These are phyloP conservation scores for Hirtodrosophila confusa DNA, from an alignment of 2,888 invertebrate genomes.

Conservation along the genomic window DNA sequence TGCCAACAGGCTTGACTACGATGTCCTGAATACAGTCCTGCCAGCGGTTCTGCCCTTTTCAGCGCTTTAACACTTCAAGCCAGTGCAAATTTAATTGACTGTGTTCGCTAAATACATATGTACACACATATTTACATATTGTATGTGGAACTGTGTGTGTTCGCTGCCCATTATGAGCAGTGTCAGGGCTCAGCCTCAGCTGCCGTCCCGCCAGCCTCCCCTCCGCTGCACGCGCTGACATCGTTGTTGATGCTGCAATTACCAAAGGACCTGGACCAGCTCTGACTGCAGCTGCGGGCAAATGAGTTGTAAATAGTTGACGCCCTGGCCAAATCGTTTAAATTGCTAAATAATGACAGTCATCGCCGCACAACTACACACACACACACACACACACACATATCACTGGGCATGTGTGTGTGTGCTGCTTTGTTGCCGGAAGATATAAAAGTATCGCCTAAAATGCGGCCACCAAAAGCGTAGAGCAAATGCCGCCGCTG, in stretches of 20 bases:
- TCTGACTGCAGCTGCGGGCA: conserved; percentile 43
- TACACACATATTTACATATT: not conserved
- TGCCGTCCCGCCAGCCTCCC: not conserved
- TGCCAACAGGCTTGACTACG: conserved; percentile 32
- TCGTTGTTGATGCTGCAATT: conserved; percentile 54
- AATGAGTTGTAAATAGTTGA: conserved; percentile 67
- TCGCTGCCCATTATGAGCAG: conserved; percentile 53
- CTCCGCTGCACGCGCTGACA: conserved; percentile 15
- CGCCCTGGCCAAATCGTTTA: conserved; percentile 68
- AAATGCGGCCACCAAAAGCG: conserved; percentile 56
- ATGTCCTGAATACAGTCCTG: not conserved
- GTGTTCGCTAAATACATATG: conserved; percentile 45
- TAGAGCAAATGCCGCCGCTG: conserved; percentile 56
- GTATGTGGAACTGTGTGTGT: conserved; percentile 15
- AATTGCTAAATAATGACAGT: conserved; percentile 73
- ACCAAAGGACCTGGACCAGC: conserved; percentile 34
- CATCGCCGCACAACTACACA: conserved; percentile 34
- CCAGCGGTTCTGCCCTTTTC: conserved; percentile 3
- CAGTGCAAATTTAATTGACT: conserved; percentile 74
- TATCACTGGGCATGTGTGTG: not conserved
- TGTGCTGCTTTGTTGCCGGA: conserved; percentile 48
- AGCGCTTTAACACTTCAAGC: conserved; percentile 67
- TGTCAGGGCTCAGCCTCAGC: conserved; percentile 13
- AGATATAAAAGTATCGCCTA: conserved; percentile 60
- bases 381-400: not conserved